Evolutionary conservation across 2,113 vertebrate genomes (phyloP).

Genomic region (Phrynosoma blainvillii): DNA sequence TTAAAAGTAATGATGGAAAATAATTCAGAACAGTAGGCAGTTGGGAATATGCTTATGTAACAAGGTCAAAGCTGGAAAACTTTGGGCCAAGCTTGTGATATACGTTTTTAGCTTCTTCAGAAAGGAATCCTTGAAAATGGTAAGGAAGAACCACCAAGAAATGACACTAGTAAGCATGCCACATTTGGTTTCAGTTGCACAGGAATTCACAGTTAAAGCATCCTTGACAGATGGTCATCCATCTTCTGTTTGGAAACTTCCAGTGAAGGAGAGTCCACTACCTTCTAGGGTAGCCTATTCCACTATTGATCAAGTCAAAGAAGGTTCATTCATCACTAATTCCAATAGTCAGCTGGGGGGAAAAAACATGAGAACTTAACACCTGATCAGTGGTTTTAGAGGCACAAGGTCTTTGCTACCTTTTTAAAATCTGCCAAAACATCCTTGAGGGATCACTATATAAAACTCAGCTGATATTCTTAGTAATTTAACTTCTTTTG

Average conservation of each 20-base stretch:
- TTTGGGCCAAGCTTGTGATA: not conserved
- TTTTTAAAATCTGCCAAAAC: not conserved
- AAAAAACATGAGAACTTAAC: not conserved
- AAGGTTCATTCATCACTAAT: not conserved
- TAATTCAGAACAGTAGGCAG: not conserved
- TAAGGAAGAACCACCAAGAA: not conserved
- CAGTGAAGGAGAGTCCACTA: no score
- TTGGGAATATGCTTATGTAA: not conserved
- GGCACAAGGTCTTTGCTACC: not conserved
- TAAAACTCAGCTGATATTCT: not conserved
- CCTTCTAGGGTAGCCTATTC: no score
- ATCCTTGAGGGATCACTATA: not conserved
- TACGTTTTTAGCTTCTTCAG: not conserved
- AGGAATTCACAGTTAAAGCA: no score
- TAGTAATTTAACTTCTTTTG: constrained; percentile 16
- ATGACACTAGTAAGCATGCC: not conserved
- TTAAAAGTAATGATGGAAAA: not conserved
- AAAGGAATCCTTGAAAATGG: not conserved
- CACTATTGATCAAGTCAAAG: not conserved
- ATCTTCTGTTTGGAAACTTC: no score
- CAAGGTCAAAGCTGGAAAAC: not conserved
- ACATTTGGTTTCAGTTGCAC: no score
- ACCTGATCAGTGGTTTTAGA: not conserved
- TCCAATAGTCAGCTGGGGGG: not conserved
- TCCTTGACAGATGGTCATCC: no score